These are phyloP conservation scores for Corythaixoides concolor DNA, from an alignment of 2,113 vertebrate species.

Conservation along the genomic window DNA sequence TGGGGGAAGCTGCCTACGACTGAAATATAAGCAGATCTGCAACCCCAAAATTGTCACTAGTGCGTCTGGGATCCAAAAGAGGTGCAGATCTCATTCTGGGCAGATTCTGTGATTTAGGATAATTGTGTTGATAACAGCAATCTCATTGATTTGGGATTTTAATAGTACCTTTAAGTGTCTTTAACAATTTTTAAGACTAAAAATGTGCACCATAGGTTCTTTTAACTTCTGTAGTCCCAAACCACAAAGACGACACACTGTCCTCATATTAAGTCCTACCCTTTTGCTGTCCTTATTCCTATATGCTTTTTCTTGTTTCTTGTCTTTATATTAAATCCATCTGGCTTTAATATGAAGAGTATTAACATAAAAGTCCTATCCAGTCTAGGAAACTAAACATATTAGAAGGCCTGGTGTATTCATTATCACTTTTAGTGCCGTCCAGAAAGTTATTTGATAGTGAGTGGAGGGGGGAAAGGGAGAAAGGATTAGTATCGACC, in stretches of 20 bases:
- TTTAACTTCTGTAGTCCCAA: not conserved
- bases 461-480: not conserved
- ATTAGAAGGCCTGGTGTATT: conserved; percentile 1
- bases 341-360: not conserved
- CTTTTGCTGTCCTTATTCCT: not conserved
- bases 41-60: not conserved
- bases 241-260: not conserved
- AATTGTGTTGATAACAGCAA: not conserved
- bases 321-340: not conserved
- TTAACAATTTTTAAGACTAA: not conserved
- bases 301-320: not conserved
- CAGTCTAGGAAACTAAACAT: not conserved
- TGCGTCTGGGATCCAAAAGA: not conserved
- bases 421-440: not conserved
- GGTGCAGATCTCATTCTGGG: not conserved
- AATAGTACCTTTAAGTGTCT: not conserved
- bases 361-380: not conserved
- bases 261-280: not conserved
- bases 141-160: not conserved
- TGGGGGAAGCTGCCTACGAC: not conserved
- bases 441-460: conserved; percentile 21
- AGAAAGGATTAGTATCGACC: not conserved
- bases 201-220: not conserved
- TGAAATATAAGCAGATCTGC: not conserved
- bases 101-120: not conserved